Base-by-base conservation (phyloP, 2,888 invertebrate species). In the Andrena camellia region DNA sequence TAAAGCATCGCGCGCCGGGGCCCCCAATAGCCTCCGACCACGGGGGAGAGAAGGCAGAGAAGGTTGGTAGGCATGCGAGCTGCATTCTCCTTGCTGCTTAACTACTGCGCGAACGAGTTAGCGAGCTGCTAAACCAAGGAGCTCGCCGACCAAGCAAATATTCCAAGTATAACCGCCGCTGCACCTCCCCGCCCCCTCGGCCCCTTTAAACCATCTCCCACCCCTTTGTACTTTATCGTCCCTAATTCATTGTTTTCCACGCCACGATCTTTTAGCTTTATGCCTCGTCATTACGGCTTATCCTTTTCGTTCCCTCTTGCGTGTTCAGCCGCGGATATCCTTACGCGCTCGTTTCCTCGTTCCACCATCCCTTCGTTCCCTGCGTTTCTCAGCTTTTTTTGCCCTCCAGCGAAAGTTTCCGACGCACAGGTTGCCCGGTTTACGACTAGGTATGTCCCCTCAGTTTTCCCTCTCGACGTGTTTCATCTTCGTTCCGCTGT, bases 31-130 rank as follows among this genome's bases (percentile, higher is more conserved):
- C 59, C 50, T 17, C 10, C 20, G 35, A 17, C 50, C 50, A 52
- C 35, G 48, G 72, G 60, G 64, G 69, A 59, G 52, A 52, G 71
- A 42, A 72, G 42, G 42, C 42, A 42, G 42, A 13, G 66, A 50
- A 69, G 74, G 85, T 52, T 74, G 77, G 69, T 70, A 85, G 88
- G 92, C 88, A 92, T 89, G 90, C 92, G 89, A 88, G 89, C 91
- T 86, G 90, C 92, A 93, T 93, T 93, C 92, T 89, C 90, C 83
- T 74, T 78, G 89, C 90, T 90, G 92, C 91, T 92, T 89, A 90
- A 90, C 92, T 86, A 90, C 91, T 86, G 74, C 83, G 85, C 86
- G 88, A 90, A 85, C 88, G 88, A 86, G 87, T 85, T 87, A 78
- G 85, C 85, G 84, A 86, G 86, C 83, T 78, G 88, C 68, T 78